Evolutionary conservation across 2,113 vertebrate species (phyloP), one percentile per base, ranked within the genome.

Genomic region (Felis chaus): DNA sequence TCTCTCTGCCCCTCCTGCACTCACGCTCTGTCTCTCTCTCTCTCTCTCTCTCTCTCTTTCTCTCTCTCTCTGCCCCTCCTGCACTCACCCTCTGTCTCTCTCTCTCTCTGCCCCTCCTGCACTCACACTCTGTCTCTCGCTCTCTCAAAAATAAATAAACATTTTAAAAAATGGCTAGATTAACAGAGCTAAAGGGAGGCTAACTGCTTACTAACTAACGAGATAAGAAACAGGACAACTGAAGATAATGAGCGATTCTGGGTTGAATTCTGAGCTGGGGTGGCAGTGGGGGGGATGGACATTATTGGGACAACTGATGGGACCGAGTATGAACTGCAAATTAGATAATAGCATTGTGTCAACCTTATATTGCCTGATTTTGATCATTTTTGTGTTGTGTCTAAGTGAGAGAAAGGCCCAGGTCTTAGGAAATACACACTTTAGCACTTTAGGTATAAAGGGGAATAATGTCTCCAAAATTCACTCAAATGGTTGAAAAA

Each of bases 211-310:
- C 12, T 10, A 21, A 41, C 5, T 16, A 19, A 50, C 19, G 41
- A 25, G 23, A 27, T 9, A 2, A 48, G 18, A 74, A 45, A 36
- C 27, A 18, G 29, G 65, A 50, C 31, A 15, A 31, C 18, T 27
- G 5, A 89, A 33, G 18, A 7, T 15, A 39, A 5, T 1, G 4
- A 36, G 23, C 0, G 39, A 55, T 5, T 4, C 48, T 53, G 50
- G 1, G 12, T 1, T 63, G 53, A 55, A 36, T 31, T 27, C 25
- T 18, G 1, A 41, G 1, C 16, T 5, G 25, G 83, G 18, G 73
- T 5, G 15, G 55, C 0, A 3, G 33, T 3, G 12, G 1, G 7
- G 13, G 11, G 21, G 73, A 45, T 10, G 29, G n/a, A 78, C 4
- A 13, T 76, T 36, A 16, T 2, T 8, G 16, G 39, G 18, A 39